Evolutionary conservation across 1,140 invertebrate species (phyloP).

Genomic region (Lethrus apterus): DNA sequence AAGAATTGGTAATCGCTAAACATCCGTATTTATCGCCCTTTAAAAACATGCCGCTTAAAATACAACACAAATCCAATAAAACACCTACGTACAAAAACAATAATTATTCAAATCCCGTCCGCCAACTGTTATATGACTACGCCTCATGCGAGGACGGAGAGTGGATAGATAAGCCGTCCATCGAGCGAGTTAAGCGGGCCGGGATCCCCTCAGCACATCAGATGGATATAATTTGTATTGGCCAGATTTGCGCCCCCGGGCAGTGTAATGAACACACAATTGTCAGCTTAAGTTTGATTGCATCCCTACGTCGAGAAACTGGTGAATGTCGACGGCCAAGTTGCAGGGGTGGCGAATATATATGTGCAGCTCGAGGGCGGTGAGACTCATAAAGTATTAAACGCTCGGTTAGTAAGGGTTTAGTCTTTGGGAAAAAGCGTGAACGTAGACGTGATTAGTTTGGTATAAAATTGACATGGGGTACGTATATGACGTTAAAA

Average conservation of each 20-base stretch:
- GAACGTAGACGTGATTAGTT: neutral
- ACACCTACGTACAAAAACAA: conserved; percentile 29
- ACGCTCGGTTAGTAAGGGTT: conserved; percentile 34
- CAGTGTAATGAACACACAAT: conserved; percentile 44
- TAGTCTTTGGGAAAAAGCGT: conserved; percentile 17
- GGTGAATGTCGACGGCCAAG: conserved; percentile 11
- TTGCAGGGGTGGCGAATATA: conserved; percentile 3
- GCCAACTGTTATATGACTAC: conserved; percentile 30
- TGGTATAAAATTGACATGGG: no score
- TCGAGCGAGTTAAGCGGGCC: neutral
- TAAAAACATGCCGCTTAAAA: neutral
- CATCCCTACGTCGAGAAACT: conserved; percentile 27
- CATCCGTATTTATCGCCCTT: neutral
- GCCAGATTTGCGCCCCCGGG: conserved; percentile 41
- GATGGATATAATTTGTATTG: conserved; percentile 43
- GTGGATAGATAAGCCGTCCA: conserved; percentile 5
- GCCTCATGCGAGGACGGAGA: no score
- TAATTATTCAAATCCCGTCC: conserved; percentile 35
- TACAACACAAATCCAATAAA: conserved; percentile 32
- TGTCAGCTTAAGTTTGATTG: conserved; percentile 42
- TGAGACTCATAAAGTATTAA: conserved; percentile 35
- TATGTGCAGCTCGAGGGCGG: conserved; percentile 12
- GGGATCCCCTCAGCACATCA: conserved; percentile 21
- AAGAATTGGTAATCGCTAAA: no score
- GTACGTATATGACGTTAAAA: no score